Base-by-base conservation (phyloP, 2,113 vertebrate genomes). In the Sakesphorus luctuosus region DNA sequence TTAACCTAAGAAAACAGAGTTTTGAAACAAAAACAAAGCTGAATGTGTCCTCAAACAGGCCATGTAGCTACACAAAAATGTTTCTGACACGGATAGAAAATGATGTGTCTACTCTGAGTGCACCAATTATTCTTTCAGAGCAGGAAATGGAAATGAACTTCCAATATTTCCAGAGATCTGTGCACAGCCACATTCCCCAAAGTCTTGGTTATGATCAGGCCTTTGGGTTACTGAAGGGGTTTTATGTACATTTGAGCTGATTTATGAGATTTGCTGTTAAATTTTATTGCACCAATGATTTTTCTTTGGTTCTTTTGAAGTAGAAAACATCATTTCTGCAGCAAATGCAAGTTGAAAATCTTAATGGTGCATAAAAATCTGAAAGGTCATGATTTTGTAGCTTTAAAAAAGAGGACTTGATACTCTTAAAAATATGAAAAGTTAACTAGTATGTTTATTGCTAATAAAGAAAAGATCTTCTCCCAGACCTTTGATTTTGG, bases 231-330 rank as follows among this genome's bases (percentile, higher is more conserved):
- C 63, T 55, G 10, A 69, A 26, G 18, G n/a, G 9, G 13, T 77
- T 90, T 89, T 80, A 80, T 83, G 63, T 89, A 61, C 53, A 77
- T 49, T 59, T 92, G 85, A 87, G 31, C 53, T 94, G 90, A 96
- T 95, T 87, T 90, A 79, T 78, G 87, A 84, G 77, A 49, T 66
- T 44, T 82, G 36, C 82, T 10, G 8, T 90, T 82, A 90, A 73
- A 35, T 87, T 86, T 95, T 96, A 86, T 96, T 97, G 90, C 78
- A 72, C 44, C 67, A 38, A 6, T 79, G 58, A 26, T 29, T 67
- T 52, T 75, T 76, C 67, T 75, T 63, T 61, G 21, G 53, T 85
- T 91, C 94, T 96, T 97, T 93, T 90, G 95, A 94, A 95, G 93
- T 86, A 56, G 92, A 89, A 91, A 89, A 94, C 66, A 63, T 76